phyloP scores from a whole-genome alignment of 2,888 invertebrate species.

The Drosophila nigricruria region DNA sequence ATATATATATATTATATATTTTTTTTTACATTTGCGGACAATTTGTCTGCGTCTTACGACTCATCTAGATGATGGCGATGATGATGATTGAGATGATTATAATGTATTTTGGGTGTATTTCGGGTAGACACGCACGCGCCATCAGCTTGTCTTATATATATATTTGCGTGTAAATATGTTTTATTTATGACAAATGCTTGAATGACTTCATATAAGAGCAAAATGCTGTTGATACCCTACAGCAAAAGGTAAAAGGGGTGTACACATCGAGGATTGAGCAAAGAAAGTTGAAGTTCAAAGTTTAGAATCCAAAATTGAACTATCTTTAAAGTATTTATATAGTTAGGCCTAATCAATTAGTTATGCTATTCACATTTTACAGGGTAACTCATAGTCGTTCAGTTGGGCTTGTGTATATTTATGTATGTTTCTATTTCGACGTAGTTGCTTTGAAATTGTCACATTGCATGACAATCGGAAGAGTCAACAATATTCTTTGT shows the following conservation, averaged over 20 bases:
- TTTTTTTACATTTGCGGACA: slow-evolving; percentile 55
- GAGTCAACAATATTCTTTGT: slow-evolving; percentile 49
- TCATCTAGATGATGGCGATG: slow-evolving; percentile 34
- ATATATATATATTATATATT: slow-evolving; percentile 20
- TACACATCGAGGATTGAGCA: not conserved
- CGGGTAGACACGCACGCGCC: slow-evolving; percentile 59
- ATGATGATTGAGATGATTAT: slow-evolving; percentile 23
- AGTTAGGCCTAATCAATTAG: not conserved
- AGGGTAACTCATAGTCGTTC: slow-evolving; percentile 9
- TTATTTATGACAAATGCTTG: slow-evolving; percentile 32
- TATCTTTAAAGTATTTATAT: too few species aligned
- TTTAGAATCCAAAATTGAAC: too few species aligned
- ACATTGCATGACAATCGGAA: slow-evolving; percentile 50
- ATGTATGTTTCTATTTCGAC: not conserved
- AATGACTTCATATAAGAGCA: slow-evolving; percentile 1
- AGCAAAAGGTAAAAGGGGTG: not conserved
- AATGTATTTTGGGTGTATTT: slow-evolving; percentile 10
- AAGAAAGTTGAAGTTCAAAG: not conserved
- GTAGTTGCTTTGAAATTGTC: slow-evolving; percentile 41
- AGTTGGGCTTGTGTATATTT: too few species aligned
- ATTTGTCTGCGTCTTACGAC: slow-evolving; percentile 61
- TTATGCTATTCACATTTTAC: not conserved
- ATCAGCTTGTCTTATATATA: slow-evolving; percentile 45
- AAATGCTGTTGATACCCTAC: slow-evolving; percentile 11
- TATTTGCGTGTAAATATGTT: slow-evolving; percentile 40